phyloP scores from a whole-genome alignment of 2,888 invertebrate species.

The Acanthosepion lycidas region DNA sequence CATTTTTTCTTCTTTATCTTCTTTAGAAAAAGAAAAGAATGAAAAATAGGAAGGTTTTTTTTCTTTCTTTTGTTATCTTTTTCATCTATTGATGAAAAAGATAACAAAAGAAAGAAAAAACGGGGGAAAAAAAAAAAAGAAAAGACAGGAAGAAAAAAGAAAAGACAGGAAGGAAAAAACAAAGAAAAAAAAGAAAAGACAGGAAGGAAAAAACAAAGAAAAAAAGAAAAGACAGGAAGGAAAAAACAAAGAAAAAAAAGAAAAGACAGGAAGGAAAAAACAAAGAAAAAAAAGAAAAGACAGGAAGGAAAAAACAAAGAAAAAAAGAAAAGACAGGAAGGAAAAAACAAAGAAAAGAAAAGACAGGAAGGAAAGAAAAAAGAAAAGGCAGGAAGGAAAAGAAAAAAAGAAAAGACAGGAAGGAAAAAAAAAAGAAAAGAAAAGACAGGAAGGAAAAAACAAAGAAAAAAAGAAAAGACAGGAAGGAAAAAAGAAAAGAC shows the following conservation, averaged over 20 bases:
- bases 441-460: not conserved
- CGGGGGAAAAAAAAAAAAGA: not conserved
- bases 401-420: not conserved
- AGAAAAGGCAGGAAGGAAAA: no score
- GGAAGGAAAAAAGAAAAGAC: not conserved
- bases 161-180: not conserved
- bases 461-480: not conserved
- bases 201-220: not conserved
- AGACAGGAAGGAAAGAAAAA: not conserved
- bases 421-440: not conserved
- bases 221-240: not conserved
- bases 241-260: not conserved
- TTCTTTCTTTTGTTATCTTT: no score
- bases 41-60: not conserved
- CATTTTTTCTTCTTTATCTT: no score
- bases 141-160: no score
- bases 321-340: not conserved
- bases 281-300: not conserved
- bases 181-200: not conserved
- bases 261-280: not conserved
- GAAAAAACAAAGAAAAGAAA: not conserved
- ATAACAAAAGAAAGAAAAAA: not conserved
- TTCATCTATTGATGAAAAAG: not conserved
- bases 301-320: not conserved
- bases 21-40: no score